phyloP scores from a whole-genome alignment of 2,797 vertebrate species.

The Cyclura pinguis region DNA sequence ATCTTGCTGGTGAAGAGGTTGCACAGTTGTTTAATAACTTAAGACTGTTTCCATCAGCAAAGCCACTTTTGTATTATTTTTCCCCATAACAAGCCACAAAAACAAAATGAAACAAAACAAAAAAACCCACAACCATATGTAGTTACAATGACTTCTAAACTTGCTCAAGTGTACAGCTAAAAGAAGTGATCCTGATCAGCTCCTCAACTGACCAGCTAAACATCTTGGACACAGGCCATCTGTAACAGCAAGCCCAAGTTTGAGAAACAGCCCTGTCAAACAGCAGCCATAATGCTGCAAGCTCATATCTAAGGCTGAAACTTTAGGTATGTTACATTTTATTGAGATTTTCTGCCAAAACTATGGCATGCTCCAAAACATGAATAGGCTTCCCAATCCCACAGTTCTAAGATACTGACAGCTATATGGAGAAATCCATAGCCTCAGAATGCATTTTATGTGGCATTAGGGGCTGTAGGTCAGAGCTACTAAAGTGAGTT shows the following conservation, averaged over 20 bases:
- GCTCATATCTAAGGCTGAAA: not conserved
- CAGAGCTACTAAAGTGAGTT: not conserved
- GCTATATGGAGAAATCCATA: not conserved
- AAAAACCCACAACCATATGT: not conserved
- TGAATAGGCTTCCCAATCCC: too few species aligned
- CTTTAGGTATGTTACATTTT: not conserved
- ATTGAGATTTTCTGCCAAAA: not conserved
- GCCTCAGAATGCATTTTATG: not conserved
- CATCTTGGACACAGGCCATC: not conserved
- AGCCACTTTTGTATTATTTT: not conserved
- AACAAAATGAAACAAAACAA: not conserved
- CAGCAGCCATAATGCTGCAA: not conserved
- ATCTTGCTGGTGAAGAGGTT: too few species aligned
- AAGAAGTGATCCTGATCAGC: not conserved
- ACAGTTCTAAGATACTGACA: not conserved
- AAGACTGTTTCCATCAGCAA: too few species aligned
- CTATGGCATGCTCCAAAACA: not conserved
- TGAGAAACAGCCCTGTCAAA: not conserved
- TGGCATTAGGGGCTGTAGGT: not conserved
- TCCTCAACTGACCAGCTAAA: not conserved
- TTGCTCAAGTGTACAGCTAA: not conserved
- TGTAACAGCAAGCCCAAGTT: not conserved
- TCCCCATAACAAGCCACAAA: not conserved
- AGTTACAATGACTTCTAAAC: not conserved
- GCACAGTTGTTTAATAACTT: too few species aligned